A percentile compares a stretch with the other conserved stretches of the same genome.
Evolutionary conservation across 2,113 vertebrate genomes (phyloP).

Genomic region (Cisticola juncidis): DNA sequence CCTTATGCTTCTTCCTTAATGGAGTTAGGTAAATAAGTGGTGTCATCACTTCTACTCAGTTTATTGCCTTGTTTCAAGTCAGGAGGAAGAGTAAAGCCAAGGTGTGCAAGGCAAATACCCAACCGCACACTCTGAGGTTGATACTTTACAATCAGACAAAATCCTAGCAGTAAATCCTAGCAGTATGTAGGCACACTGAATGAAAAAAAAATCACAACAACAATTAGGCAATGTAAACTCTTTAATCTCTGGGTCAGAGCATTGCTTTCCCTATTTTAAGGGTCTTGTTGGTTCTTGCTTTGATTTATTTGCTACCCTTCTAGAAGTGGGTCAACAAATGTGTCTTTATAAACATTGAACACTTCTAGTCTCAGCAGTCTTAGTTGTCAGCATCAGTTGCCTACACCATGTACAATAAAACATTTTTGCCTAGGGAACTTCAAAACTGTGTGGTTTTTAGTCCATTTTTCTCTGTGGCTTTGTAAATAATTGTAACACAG

Average conservation of each 20-base stretch:
- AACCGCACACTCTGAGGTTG: not conserved
- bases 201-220: not conserved
- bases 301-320: not conserved
- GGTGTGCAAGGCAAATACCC: not conserved
- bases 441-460: not conserved
- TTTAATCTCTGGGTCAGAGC: not conserved
- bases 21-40: not conserved
- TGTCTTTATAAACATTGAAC: not conserved
- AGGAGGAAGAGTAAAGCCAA: not conserved
- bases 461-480: not conserved
- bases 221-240: not conserved
- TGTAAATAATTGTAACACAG: not conserved
- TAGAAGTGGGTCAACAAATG: not conserved
- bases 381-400: not conserved
- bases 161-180: not conserved
- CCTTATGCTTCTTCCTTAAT: not conserved
- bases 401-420: not conserved
- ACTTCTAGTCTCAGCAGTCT: not conserved
- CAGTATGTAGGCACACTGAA: not conserved
- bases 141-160: not conserved
- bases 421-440: not conserved
- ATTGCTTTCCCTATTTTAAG: not conserved
- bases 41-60: not conserved
- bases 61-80: not conserved
- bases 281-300: not conserved